Conservation (phyloP, 1,140 invertebrate genomes). For the Archivesica marissinica region DNA sequence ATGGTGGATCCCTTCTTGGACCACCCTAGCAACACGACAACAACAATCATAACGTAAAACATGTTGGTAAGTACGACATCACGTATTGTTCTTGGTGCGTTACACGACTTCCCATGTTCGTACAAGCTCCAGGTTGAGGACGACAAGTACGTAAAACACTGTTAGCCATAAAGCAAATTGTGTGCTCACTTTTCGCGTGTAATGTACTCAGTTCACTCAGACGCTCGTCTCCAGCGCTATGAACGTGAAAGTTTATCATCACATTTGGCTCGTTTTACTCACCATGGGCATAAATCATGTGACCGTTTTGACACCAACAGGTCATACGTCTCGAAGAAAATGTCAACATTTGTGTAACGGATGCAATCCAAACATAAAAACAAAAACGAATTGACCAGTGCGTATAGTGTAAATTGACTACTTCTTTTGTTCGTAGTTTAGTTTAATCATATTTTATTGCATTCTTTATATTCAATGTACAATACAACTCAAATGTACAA, state of each 20-base stretch:
- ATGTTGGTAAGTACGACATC: slow-evolving; percentile 3
- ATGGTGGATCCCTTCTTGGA: neutral
- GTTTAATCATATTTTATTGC: too few relatives aligned
- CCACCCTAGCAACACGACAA: neutral
- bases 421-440: too few relatives aligned
- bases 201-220: slow-evolving; percentile 41
- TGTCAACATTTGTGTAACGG: slow-evolving; percentile 29
- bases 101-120: neutral
- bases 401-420: too few relatives aligned
- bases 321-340: slow-evolving; percentile 44
- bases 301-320: slow-evolving; percentile 36
- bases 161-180: slow-evolving; percentile 15
- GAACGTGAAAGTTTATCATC: slow-evolving; percentile 25
- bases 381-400: too few relatives aligned
- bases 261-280: slow-evolving; percentile 20
- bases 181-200: slow-evolving; percentile 37
- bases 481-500: too few relatives aligned
- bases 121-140: slow-evolving; percentile 3
- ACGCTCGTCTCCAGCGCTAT: slow-evolving; percentile 37
- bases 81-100: slow-evolving; percentile 17
- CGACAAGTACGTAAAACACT: slow-evolving; percentile 14
- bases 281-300: slow-evolving; percentile 51
- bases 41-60: slow-evolving; percentile 1
- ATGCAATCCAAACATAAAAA: too few relatives aligned
- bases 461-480: too few relatives aligned